A percentile compares a stretch with the other conserved stretches of the same genome.
These are phyloP conservation scores for Orycteropus afer DNA, from an alignment of 2,113 vertebrate species.

Conservation along the genomic window DNA sequence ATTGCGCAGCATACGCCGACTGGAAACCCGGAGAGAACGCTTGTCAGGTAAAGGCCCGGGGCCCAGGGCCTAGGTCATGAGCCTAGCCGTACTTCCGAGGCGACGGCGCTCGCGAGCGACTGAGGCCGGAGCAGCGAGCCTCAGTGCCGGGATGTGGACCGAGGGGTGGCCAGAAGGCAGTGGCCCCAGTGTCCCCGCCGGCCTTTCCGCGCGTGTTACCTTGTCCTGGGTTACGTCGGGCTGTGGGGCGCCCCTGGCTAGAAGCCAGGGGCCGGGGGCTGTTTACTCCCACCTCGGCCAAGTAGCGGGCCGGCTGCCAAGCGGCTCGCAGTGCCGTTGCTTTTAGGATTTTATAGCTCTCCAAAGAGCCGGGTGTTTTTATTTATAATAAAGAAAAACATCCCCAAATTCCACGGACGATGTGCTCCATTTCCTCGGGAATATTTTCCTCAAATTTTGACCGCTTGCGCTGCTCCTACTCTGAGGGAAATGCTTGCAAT, in stretches of 20 bases:
- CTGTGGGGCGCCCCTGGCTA: neutral
- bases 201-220: no score
- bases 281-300: no score
- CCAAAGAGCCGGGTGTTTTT: neutral
- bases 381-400: neutral
- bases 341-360: no score
- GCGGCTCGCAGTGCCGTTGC: no score
- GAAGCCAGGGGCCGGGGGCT: no score
- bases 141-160: neutral
- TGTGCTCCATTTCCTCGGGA: neutral
- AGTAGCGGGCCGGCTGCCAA: no score
- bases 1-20: no score
- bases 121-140: neutral
- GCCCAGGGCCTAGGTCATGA: fast-evolving
- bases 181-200: no score
- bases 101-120: neutral
- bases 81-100: no score
- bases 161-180: neutral
- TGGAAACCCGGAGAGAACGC: no score
- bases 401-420: neutral
- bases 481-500: neutral
- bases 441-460: neutral
- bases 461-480: no score
- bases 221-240: neutral
- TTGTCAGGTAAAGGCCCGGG: neutral